Evolutionary conservation across 2,113 vertebrate genomes (phyloP).

Genomic region (Carassius auratus): DNA sequence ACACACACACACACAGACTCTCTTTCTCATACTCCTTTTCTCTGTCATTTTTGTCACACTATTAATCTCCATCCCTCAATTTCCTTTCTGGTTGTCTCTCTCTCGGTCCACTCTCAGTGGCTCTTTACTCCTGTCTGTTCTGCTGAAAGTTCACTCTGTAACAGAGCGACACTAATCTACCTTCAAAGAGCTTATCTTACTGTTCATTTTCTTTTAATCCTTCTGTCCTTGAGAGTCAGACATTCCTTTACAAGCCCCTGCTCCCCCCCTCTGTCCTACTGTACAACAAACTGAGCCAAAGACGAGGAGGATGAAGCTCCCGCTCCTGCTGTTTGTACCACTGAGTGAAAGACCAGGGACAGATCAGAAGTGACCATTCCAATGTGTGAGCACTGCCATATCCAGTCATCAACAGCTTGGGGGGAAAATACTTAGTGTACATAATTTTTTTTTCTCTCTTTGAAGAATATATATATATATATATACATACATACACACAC

Average conservation of each 20-base stretch:
- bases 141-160: conserved; percentile 54
- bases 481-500: no score
- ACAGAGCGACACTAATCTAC: conserved; percentile 61
- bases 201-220: conserved; percentile 44
- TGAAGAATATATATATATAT: neutral
- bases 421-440: neutral
- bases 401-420: neutral
- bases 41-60: conserved; percentile 58
- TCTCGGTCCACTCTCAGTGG: neutral
- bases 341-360: conserved; percentile 42
- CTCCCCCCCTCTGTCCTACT: conserved; percentile 22
- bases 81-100: conserved; percentile 27
- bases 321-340: conserved; percentile 48
- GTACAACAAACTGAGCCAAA: conserved; percentile 59
- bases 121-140: conserved; percentile 26
- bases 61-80: conserved; percentile 57
- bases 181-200: conserved; percentile 55
- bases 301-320: conserved; percentile 29
- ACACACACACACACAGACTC: neutral
- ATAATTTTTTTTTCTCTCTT: neutral
- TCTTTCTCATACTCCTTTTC: conserved; percentile 7
- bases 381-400: neutral
- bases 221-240: conserved; percentile 13
- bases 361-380: conserved; percentile 34
- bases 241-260: conserved; percentile 29